A percentile compares a stretch with the other conserved stretches of the same genome.
Conservation (phyloP, 2,888 invertebrate genomes). For the Muscina levida region DNA sequence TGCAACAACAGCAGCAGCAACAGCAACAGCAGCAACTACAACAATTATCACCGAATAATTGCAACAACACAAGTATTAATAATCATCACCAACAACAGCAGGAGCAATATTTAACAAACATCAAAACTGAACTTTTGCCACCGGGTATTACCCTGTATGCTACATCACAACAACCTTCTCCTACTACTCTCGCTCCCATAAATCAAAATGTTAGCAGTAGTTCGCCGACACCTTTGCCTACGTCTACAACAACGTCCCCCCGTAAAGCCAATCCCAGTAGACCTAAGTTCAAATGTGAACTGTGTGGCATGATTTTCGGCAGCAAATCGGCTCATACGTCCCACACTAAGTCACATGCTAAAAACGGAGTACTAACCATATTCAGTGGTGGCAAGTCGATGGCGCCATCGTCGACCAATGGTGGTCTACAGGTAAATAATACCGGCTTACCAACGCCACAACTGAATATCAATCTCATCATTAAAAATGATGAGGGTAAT, state of each 20-base stretch:
- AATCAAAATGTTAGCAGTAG: constrained; percentile 63
- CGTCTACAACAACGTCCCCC: constrained; percentile 31
- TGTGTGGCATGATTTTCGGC: constrained; percentile 87
- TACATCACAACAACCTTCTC: constrained; percentile 62
- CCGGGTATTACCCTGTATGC: constrained; percentile 64
- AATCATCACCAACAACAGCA: constrained; percentile 69
- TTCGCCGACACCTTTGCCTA: constrained; percentile 24
- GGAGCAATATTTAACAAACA: constrained; percentile 63
- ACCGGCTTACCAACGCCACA: constrained; percentile 73
- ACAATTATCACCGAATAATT: too few species aligned
- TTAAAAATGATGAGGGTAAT: constrained; percentile 81
- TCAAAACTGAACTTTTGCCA: constrained; percentile 70
- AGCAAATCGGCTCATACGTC: constrained; percentile 89
- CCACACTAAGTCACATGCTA: constrained; percentile 85
- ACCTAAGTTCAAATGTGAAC: constrained; percentile 84
- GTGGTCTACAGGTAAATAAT: constrained; percentile 73
- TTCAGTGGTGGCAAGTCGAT: constrained; percentile 58
- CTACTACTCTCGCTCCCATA: constrained; percentile 38
- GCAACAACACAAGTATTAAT: constrained; percentile 67
- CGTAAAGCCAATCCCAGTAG: constrained; percentile 76
- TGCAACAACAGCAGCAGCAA: constrained; percentile 67
- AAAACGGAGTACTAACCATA: constrained; percentile 70
- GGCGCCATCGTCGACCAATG: constrained; percentile 68
- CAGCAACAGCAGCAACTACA: constrained; percentile 72
- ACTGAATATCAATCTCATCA: constrained; percentile 73